phyloP scores from a whole-genome alignment of 2,797 vertebrate genomes.

The Bovichtus variegatus region DNA sequence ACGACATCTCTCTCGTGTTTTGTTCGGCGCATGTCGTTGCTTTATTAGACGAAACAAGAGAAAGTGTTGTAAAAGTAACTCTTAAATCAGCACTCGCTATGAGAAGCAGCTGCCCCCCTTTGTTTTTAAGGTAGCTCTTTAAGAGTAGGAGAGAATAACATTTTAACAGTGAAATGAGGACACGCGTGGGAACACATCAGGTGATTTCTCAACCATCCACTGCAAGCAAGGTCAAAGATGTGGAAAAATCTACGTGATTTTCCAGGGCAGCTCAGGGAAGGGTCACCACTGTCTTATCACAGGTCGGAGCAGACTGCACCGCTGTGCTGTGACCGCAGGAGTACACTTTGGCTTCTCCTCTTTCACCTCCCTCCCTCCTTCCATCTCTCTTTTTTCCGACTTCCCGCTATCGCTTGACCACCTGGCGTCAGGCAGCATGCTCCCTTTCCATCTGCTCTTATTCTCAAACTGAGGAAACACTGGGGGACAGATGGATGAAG shows the following conservation, averaged over 20 bases:
- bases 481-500: constrained; percentile 61
- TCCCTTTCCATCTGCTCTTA: constrained; percentile 77
- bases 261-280: constrained; percentile 49
- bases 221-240: constrained; percentile 53
- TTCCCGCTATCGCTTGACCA: constrained; percentile 54
- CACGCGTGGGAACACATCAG: constrained; percentile 37
- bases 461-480: constrained; percentile 72
- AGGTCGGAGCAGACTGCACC: constrained; percentile 61
- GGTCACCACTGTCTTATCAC: constrained; percentile 74
- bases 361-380: background rate
- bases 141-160: constrained; percentile 1
- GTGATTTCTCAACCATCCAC: constrained; percentile 35
- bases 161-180: constrained; percentile 3
- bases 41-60: constrained; percentile 39
- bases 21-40: constrained; percentile 32
- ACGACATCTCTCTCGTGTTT: constrained; percentile 51
- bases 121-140: constrained; percentile 1
- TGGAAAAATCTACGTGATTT: constrained; percentile 49
- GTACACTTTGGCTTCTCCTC: constrained; percentile 34
- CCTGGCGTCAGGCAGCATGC: constrained; percentile 56
- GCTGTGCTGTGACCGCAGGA: constrained; percentile 40
- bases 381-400: constrained; percentile 24
- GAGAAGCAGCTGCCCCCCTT: constrained; percentile 9
- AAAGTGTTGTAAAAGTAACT: constrained; percentile 20
- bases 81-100: background rate